Percentiles rank a stretch among this genome's conserved stretches.
phyloP scores from a whole-genome alignment of 2,888 invertebrate species.

The Chrysomela aeneicollis region DNA sequence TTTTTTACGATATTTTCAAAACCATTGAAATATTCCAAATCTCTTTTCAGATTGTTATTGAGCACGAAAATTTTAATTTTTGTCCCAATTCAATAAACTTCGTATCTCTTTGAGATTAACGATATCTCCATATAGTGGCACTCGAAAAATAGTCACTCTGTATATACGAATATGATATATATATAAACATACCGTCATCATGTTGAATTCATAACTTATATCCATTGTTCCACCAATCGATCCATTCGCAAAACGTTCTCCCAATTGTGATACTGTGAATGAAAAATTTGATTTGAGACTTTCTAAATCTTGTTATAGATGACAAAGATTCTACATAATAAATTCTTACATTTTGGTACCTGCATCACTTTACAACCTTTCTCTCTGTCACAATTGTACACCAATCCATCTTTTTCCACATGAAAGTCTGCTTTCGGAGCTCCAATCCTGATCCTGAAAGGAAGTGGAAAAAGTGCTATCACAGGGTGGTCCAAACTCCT shows the following conservation, averaged over 20 bases:
- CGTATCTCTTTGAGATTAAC: no score
- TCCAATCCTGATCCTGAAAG: constrained; percentile 44
- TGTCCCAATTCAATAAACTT: no score
- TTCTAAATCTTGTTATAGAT: no score
- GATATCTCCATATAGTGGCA: no score
- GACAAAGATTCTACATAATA: not conserved
- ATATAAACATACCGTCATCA: constrained; percentile 56
- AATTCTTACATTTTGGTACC: constrained; percentile 16
- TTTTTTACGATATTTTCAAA: no score
- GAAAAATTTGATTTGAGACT: not conserved
- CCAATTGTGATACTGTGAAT: not conserved
- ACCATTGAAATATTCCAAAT: no score
- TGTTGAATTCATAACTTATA: constrained; percentile 49
- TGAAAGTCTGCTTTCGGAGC: constrained; percentile 40
- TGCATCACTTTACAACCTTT: constrained; percentile 32
- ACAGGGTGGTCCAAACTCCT: no score
- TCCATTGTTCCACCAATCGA: constrained; percentile 61
- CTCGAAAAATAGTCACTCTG: no score
- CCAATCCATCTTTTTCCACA: constrained; percentile 30
- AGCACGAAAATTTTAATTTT: no score
- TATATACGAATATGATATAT: no score
- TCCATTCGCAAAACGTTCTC: constrained; percentile 44
- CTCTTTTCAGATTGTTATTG: no score
- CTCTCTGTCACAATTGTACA: constrained; percentile 40
- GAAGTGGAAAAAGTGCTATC: not conserved